Base-by-base conservation (phyloP, 2,888 invertebrate species). In the Erebia palarica region DNA sequence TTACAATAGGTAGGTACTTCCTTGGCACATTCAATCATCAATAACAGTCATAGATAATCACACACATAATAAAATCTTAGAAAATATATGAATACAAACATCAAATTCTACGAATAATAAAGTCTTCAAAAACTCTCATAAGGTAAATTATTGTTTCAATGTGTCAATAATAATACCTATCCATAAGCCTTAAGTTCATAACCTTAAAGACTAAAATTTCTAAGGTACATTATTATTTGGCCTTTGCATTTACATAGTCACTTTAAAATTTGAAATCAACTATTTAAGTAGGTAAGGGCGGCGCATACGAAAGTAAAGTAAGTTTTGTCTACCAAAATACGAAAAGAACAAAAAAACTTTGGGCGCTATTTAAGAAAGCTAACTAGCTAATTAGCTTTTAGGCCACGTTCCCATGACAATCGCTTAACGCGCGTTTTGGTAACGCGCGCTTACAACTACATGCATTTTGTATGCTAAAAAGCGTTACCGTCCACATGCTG, bases 41-140 rank as follows among this genome's bases (percentile, higher is more conserved):
- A 44, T 70, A 59, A 53, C 60, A 36, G 59, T 68, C 69, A 44
- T 57, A 68, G 13, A 49, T 49, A 3, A 63, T 49, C 65, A 68
- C 47, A 21, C 64, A 16, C 21, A 21, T 21, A 14, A 69, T 69
- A 72, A 71, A 73, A 69, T 71, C 71, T 71, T 73, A 73, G 42
- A 67, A 73, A 73, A 71, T 71, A 73, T 66, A 66, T 44, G 63
- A 69, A 67, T 73, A 68, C 63, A 70, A 70, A 71, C 63, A 57
- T 49, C 61, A 63, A 21, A 71, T 68, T 49, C 66, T 65, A 69
- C 42, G 18, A 61, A 57, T 60, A 61, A 57, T 60, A 68, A 72
- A 65, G 36, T 65, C 61, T 57, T 68, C 67, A 55, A 58, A 71
- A 71, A 68, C 49, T 64, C 61, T 51, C 49, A 53, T 70, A 51